Base-by-base conservation (phyloP, 2,888 invertebrate species). In the Scaptomyza cyrtandrae region DNA sequence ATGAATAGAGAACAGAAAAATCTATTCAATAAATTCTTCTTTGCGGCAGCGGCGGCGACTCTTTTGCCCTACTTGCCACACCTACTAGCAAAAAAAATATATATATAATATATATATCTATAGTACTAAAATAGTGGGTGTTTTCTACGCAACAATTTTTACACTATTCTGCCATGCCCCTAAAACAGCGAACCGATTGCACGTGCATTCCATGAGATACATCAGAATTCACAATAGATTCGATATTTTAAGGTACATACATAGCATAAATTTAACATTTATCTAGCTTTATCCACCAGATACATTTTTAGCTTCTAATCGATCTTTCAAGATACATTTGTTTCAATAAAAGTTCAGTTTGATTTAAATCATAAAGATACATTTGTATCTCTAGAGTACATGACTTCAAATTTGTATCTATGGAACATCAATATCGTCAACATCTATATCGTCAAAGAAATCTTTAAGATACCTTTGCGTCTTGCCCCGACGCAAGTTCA, bases 51-150 rank as follows among this genome's bases (percentile, higher is more conserved):
- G 48, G 19, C 14, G 39, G 7, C 24, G 31, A 46, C 48, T 41
- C 55, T 41, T 49, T 46, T 69, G 75, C 50, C 35, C 75, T 79
- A 79, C 72, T 70, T 78, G 83, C 74, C 61, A 80, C 90, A 70
- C 90, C 90, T 75, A 83, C 70, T 74, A 75, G 71, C 50, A 60
- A 29, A 39, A 45, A 61, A 33, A 27, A 14, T n/a, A n/a, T n/a
- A n/a, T n/a, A n/a, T n/a, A n/a, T n/a, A n/a, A n/a, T n/a, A n/a
- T n/a, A n/a, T n/a, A n/a, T n/a, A n/a, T 19, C 29, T 9, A 16
- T 14, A 35, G 14, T 9, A 14, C 29, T 19, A 27, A 9, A 13
- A 35, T 41, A 37, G 44, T 57, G 53, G 88, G 89, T 71, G 89
- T 82, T 71, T 88, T 80, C 46, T 14, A 53, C 50, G 3, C 14